Evolutionary conservation across 2,888 invertebrate genomes (phyloP).

Genomic region (Aporophyla lueneburgensis): DNA sequence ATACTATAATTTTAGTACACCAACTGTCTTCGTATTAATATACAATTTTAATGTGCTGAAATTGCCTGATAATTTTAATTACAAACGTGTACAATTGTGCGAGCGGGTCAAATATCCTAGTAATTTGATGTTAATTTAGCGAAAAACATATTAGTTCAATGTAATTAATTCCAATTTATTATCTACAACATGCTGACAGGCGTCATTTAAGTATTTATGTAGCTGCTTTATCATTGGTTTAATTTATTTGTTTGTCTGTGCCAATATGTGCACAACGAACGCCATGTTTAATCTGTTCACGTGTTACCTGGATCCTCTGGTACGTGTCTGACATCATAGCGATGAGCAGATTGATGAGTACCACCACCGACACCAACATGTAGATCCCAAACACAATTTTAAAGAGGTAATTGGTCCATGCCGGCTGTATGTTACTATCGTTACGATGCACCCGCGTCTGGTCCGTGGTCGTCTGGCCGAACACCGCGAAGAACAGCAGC

Average conservation of each 20-base stretch:
- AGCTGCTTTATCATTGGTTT: conserved; percentile 34
- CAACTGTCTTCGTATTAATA: background rate
- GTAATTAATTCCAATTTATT: conserved; percentile 10
- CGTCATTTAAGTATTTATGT: conserved; percentile 28
- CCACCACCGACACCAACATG: conserved; percentile 99
- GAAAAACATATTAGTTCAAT: background rate
- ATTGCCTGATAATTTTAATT: conserved; percentile 21
- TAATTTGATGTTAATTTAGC: background rate
- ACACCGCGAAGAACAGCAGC: conserved; percentile 99
- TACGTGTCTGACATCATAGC: conserved; percentile 99
- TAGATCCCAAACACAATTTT: conserved; percentile 98
- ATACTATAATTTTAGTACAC: background rate
- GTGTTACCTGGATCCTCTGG: conserved; percentile 98
- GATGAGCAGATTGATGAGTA: conserved; percentile 99
- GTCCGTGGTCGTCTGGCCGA: conserved; percentile 97
- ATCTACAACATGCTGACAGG: background rate
- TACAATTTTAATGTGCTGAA: background rate
- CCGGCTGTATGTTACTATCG: conserved; percentile 92
- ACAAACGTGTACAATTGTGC: conserved; percentile 17
- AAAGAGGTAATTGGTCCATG: conserved; percentile 96
- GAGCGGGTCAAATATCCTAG: background rate
- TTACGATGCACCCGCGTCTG: conserved; percentile 93
- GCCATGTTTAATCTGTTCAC: conserved; percentile 58
- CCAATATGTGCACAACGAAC: conserved; percentile 55
- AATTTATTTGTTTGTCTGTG: conserved; percentile 46